Percentiles rank a stretch among this genome's conserved stretches.
These are phyloP conservation scores for Terebella lapidaria DNA, from an alignment of 2,888 invertebrate genomes.

Conservation along the genomic window DNA sequence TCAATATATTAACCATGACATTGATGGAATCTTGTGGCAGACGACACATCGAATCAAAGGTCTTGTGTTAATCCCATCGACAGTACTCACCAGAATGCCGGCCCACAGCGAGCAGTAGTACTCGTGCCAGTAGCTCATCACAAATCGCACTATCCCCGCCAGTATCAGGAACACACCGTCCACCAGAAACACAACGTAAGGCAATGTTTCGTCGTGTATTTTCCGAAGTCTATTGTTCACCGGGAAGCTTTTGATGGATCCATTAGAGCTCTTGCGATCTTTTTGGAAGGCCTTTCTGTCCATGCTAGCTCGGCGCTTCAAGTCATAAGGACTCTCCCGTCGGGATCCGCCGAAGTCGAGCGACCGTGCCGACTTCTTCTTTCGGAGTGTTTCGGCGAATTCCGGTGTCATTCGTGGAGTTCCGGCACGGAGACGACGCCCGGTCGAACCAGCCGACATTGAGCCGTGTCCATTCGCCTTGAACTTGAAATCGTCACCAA, in stretches of 20 bases:
- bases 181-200: conserved; percentile 4
- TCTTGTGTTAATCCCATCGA: no score
- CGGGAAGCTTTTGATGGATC: neutral
- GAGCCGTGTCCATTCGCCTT: neutral
- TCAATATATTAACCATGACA: no score
- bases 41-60: no score
- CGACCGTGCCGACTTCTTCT: neutral
- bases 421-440: conserved; percentile 1
- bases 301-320: neutral
- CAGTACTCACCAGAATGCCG: conserved; percentile 7
- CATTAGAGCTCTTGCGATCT: neutral
- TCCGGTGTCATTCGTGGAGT: neutral
- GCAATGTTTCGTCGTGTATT: conserved; percentile 7
- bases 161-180: conserved; percentile 4
- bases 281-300: neutral
- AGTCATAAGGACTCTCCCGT: neutral
- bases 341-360: neutral
- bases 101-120: conserved; percentile 6
- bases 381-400: neutral
- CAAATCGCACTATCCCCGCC: conserved; percentile 1
- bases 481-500: neutral
- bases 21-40: no score
- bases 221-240: neutral
- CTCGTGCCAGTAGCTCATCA: conserved; percentile 11
- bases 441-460: neutral